Base-by-base conservation (phyloP, 2,113 vertebrate species). In the Paraplagusia blochii region DNA sequence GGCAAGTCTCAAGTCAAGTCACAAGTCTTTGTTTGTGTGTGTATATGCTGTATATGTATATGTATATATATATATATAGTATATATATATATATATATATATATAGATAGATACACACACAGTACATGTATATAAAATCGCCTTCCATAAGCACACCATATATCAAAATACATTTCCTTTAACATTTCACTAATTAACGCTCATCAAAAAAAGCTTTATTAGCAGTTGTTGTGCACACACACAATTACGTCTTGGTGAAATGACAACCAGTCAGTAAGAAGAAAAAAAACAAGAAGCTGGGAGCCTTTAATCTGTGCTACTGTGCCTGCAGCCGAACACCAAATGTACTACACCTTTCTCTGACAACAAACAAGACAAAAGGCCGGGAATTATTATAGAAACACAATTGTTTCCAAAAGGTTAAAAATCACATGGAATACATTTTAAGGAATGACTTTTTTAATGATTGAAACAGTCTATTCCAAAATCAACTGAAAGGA, bases 401-500 rank as follows among this genome's bases (percentile, higher is more conserved):
- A 71, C 34, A 18, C 15, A 45, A 50, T 50, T 51, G 47, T 66
- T 58, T 48, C 49, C 34, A 49, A 3, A 11, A 14, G 45, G 60
- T 42, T 16, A 59, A 34, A 67, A 34, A 60, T 66, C 58, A 79
- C 0, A 2, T 85, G 88, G 90, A 92, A 92, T 90, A 90, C 84
- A 76, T 88, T 83, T 71, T 77, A 88, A 71, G 74, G 85, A 88
- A 74, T 89, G 79, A n/a, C 63, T 16, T 72, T 77, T 18, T 80
- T 56, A 76, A 70, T 72, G 55, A 84, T 89, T 74, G 82, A 85
- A 92, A 91, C 85, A 91, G 89, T 90, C 88, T 84, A 88, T 86
- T 80, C 82, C 77, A 74, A 79, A 68, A 78, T 90, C 76, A 85
- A 86, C 88, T 83, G 85, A 89, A 89, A 39, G 49, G 60, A 60